Evolutionary conservation across 2,113 vertebrate genomes (phyloP).

Genomic region (Bolborhynchus lineola): DNA sequence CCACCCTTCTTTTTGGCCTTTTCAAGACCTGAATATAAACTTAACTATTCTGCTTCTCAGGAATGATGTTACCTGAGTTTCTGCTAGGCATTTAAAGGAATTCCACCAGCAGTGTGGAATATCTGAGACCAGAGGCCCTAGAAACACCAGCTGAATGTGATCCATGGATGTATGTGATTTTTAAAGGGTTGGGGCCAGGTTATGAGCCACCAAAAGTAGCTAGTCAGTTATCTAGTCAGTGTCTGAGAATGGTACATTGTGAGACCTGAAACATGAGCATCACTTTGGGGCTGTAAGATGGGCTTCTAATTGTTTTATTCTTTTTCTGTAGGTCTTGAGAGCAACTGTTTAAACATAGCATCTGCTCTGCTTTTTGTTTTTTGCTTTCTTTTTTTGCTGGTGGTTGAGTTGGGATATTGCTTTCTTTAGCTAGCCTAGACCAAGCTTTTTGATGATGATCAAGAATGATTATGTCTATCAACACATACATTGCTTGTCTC

Average conservation of each 20-base stretch:
- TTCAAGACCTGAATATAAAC: background rate
- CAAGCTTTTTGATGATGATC: background rate
- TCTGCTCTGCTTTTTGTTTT: background rate
- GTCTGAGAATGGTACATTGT: background rate
- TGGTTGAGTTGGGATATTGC: background rate
- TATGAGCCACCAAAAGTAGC: background rate
- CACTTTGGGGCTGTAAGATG: background rate
- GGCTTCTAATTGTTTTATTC: background rate
- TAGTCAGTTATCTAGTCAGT: background rate
- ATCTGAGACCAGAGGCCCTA: background rate
- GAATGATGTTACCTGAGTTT: background rate
- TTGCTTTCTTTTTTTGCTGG: background rate
- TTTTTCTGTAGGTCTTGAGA: background rate
- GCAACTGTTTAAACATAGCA: background rate
- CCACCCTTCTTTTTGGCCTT: background rate
- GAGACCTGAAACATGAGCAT: background rate
- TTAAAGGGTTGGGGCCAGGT: background rate
- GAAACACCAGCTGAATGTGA: background rate
- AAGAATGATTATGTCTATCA: background rate
- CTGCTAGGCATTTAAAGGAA: background rate
- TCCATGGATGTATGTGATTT: background rate
- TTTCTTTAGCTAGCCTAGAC: background rate
- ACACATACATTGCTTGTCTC: background rate
- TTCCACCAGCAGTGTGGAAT: background rate
- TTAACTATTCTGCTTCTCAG: background rate